These are phyloP conservation scores for Sminthurinus signatus DNA, from an alignment of 1,140 invertebrate genomes.

Conservation along the genomic window DNA sequence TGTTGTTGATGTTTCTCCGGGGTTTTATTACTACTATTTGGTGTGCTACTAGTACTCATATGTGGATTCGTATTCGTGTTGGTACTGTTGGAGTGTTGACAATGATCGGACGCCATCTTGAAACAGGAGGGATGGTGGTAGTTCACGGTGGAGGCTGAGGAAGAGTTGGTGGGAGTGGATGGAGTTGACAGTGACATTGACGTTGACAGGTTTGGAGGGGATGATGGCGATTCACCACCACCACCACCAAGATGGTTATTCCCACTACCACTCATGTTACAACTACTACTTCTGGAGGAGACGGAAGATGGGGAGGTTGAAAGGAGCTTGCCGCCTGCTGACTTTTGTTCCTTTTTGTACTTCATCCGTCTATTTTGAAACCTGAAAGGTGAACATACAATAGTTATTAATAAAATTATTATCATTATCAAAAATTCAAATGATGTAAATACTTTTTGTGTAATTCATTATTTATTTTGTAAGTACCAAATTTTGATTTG, in stretches of 20 bases:
- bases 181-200: conserved; percentile 11
- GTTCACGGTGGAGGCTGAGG: conserved; percentile 3
- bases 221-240: conserved; percentile 6
- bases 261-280: not conserved
- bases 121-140: conserved; percentile 20
- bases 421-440: too few relatives aligned
- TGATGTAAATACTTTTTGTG: not conserved
- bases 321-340: too few relatives aligned
- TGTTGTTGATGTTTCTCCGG: not conserved
- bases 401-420: too few relatives aligned
- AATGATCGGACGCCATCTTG: conserved; percentile 14
- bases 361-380: conserved; percentile 61
- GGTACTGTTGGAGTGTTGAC: not conserved
- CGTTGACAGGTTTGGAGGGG: conserved; percentile 11
- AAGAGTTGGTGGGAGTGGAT: conserved; percentile 5
- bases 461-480: too few relatives aligned
- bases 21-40: not conserved
- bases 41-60: not conserved
- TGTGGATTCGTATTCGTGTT: not conserved
- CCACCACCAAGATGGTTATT: conserved; percentile 5
- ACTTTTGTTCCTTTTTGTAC: conserved; percentile 49
- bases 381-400: too few relatives aligned
- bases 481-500: conserved; percentile 86
- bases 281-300: not conserved
- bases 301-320: not conserved